Percentiles rank a stretch among this genome's conserved stretches.
These are phyloP conservation scores for Chiloscyllium punctatum DNA, from an alignment of 2,797 vertebrate species.

Conservation along the genomic window DNA sequence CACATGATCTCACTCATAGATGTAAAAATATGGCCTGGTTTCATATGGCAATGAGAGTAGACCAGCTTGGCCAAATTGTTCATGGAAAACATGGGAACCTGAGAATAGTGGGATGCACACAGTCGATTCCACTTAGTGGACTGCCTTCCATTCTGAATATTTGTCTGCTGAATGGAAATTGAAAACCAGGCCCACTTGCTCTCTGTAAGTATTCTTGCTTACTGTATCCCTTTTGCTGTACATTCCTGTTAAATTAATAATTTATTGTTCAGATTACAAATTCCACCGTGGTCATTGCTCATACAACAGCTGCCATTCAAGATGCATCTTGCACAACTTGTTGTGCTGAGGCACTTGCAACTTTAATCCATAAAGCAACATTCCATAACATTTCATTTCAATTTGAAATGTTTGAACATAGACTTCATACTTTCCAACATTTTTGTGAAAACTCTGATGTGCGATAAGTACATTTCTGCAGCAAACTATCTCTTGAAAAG, in stretches of 20 bases:
- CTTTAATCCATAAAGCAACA: background rate
- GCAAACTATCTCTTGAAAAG: background rate
- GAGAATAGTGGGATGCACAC: conserved; percentile 50
- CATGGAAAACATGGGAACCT: conserved; percentile 50
- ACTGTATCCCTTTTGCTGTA: background rate
- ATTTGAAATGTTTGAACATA: conserved; percentile 6
- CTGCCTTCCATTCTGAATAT: background rate
- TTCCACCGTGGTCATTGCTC: background rate
- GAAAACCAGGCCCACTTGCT: background rate
- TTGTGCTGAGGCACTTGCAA: background rate
- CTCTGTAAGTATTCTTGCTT: background rate
- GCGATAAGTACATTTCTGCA: background rate
- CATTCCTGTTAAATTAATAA: background rate
- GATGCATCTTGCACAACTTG: background rate
- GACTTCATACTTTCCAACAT: background rate
- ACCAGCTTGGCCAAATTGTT: conserved; percentile 37
- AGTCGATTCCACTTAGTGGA: conserved; percentile 7
- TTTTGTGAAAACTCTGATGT: background rate
- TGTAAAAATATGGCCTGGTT: conserved; percentile 42
- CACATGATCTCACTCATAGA: conserved; percentile 42
- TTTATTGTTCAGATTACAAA: background rate
- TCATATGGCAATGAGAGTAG: conserved; percentile 40
- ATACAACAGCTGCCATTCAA: too few relatives aligned
- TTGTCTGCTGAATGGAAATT: conserved; percentile 23
- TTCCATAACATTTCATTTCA: background rate